Evolutionary conservation across 2,113 vertebrate species (phyloP).

Genomic region (Prochilodus magdalenae): DNA sequence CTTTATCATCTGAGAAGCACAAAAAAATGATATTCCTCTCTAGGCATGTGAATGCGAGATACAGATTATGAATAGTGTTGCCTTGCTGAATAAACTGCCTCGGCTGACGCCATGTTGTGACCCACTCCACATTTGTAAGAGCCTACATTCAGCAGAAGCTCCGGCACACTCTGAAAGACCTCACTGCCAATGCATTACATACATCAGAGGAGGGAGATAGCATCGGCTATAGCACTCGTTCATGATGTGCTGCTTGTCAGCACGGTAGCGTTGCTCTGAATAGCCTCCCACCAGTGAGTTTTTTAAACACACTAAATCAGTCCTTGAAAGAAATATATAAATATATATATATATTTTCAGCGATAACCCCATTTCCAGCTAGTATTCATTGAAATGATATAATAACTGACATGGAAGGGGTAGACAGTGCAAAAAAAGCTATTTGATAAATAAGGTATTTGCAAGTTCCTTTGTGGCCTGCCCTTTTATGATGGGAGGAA

Average conservation of each 20-base stretch:
- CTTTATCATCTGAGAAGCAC: slow-evolving; percentile 55
- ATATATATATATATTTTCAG: slow-evolving; percentile 55
- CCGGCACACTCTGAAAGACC: slow-evolving; percentile 50
- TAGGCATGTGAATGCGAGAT: slow-evolving; percentile 47
- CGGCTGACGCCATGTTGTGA: slow-evolving; percentile 59
- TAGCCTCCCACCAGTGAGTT: slow-evolving; percentile 64
- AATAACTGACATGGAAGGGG: slow-evolving; percentile 79
- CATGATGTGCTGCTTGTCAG: slow-evolving; percentile 55
- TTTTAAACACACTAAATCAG: slow-evolving; percentile 83
- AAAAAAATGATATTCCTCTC: slow-evolving; percentile 54
- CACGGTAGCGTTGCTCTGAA: slow-evolving; percentile 47
- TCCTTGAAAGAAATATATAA: slow-evolving; percentile 80
- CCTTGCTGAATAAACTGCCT: slow-evolving; percentile 62
- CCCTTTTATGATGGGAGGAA: slow-evolving; percentile 86
- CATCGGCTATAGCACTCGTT: slow-evolving; percentile 59
- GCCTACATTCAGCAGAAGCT: slow-evolving; percentile 50
- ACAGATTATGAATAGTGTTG: slow-evolving; percentile 60
- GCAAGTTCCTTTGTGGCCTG: slow-evolving; percentile 88
- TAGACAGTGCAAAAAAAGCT: slow-evolving; percentile 67
- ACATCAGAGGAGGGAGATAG: slow-evolving; percentile 60
- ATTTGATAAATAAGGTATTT: slow-evolving; percentile 87
- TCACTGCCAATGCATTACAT: slow-evolving; percentile 61
- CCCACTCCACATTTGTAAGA: slow-evolving; percentile 64
- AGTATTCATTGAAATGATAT: slow-evolving; percentile 85
- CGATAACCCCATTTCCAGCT: slow-evolving; percentile 77